These are phyloP conservation scores for Thomomys bottae DNA, from an alignment of 2,113 vertebrate genomes.

Conservation along the genomic window DNA sequence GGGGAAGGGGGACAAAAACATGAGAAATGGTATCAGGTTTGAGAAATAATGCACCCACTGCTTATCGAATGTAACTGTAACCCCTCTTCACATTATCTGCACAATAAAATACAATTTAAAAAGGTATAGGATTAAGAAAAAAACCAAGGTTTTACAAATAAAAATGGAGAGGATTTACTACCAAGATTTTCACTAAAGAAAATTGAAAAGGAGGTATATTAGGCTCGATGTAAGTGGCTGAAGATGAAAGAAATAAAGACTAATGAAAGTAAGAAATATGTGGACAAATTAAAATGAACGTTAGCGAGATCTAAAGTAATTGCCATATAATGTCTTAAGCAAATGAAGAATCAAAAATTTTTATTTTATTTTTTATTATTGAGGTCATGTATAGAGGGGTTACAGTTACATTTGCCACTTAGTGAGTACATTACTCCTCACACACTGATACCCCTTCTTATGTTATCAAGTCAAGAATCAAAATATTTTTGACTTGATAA, in stretches of 20 bases:
- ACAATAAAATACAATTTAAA: no score
- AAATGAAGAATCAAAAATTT: neutral
- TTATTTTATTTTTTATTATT: no score
- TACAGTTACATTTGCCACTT: no score
- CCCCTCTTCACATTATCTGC: no score
- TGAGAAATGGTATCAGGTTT: no score
- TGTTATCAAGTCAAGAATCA: neutral
- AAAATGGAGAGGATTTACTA: neutral
- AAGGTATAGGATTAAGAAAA: no score
- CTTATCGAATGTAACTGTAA: no score
- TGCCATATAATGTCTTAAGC: neutral
- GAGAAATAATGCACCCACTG: no score
- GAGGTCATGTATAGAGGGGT: no score
- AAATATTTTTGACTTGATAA: neutral
- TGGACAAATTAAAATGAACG: neutral
- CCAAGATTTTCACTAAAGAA: neutral
- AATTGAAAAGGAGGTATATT: slow-evolving; percentile 12
- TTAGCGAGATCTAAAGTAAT: neutral
- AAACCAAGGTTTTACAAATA: neutral
- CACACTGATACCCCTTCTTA: no score
- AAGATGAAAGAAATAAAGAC: neutral
- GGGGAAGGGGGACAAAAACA: no score
- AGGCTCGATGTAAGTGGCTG: neutral
- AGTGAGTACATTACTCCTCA: no score
- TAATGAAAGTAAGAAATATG: neutral